phyloP scores from a whole-genome alignment of 2,113 vertebrate genomes.

The Ancistrus triradiatus region DNA sequence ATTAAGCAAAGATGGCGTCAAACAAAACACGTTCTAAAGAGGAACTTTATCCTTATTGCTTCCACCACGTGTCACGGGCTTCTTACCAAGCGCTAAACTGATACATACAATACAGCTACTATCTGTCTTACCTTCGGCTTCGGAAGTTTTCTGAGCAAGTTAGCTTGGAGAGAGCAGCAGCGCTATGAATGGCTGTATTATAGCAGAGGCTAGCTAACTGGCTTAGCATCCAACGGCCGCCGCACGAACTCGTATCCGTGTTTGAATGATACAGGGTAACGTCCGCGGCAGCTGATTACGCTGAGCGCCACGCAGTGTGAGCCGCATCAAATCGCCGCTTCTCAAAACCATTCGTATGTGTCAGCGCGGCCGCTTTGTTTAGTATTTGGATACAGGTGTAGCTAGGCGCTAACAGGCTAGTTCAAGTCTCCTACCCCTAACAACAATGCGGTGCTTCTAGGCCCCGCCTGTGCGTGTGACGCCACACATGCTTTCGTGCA shows the following conservation, averaged over 20 bases:
- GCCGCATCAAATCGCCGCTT: constrained; percentile 14
- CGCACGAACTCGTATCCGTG: constrained; percentile 48
- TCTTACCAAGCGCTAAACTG: no score
- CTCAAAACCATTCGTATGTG: constrained; percentile 34
- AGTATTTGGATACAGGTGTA: constrained; percentile 13
- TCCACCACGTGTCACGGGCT: no score
- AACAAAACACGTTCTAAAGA: constrained; percentile 51
- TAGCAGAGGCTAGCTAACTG: constrained; percentile 50
- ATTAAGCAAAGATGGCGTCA: constrained; percentile 71
- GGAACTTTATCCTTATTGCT: constrained; percentile 20
- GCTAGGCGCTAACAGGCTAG: constrained; percentile 50
- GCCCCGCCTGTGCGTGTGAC: constrained; percentile 40
- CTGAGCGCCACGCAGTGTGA: constrained; percentile 1
- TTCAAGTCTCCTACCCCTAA: constrained; percentile 65
- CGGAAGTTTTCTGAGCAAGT: constrained; percentile 44
- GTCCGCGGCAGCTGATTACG: constrained; percentile 53
- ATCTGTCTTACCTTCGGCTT: constrained; percentile 51
- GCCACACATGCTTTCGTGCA: constrained; percentile 53
- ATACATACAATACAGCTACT: no score
- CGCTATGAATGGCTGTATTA: constrained; percentile 61
- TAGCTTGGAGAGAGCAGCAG: constrained; percentile 51
- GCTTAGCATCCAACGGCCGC: constrained; percentile 51
- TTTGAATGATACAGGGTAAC: constrained; percentile 33
- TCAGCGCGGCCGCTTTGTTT: constrained; percentile 7
- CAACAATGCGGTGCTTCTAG: constrained; percentile 70